phyloP scores from a whole-genome alignment of 2,888 invertebrate genomes.

The Tanypteryx hageni region DNA sequence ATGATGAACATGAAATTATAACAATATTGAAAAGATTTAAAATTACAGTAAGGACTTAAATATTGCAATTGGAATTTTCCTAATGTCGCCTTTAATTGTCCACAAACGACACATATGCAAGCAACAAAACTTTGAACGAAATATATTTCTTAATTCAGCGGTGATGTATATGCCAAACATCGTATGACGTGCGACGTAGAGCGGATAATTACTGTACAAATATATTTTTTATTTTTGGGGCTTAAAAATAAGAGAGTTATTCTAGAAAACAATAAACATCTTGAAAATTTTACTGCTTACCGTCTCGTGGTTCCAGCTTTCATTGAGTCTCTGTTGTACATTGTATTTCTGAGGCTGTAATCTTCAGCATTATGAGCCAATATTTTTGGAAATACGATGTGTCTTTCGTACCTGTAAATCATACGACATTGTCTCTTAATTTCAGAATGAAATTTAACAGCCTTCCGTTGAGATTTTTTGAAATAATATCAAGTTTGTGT shows the following conservation, averaged over 20 bases:
- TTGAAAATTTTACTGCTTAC: slow-evolving; percentile 73
- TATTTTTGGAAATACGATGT: slow-evolving; percentile 96
- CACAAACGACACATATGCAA: too few species aligned
- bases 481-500: too few species aligned
- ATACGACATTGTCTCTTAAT: neutral
- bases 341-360: slow-evolving; percentile 89
- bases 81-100: too few species aligned
- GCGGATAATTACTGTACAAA: neutral
- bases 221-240: neutral
- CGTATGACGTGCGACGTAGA: neutral
- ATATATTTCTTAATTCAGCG: neutral
- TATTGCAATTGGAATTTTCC: too few species aligned
- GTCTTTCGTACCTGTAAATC: slow-evolving; percentile 89
- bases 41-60: too few species aligned
- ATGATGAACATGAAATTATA: too few species aligned
- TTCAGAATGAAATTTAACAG: neutral
- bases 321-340: slow-evolving; percentile 93
- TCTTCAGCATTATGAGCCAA: slow-evolving; percentile 92
- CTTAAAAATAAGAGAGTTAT: neutral
- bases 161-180: neutral
- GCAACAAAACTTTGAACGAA: too few species aligned
- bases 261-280: neutral
- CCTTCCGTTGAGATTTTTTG: too few species aligned
- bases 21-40: too few species aligned
- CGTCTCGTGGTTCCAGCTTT: slow-evolving; percentile 93